A percentile compares a stretch with the other conserved stretches of the same genome.
Evolutionary conservation across 2,888 invertebrate genomes (phyloP).

Genomic region (Stenotaenia linearis): DNA sequence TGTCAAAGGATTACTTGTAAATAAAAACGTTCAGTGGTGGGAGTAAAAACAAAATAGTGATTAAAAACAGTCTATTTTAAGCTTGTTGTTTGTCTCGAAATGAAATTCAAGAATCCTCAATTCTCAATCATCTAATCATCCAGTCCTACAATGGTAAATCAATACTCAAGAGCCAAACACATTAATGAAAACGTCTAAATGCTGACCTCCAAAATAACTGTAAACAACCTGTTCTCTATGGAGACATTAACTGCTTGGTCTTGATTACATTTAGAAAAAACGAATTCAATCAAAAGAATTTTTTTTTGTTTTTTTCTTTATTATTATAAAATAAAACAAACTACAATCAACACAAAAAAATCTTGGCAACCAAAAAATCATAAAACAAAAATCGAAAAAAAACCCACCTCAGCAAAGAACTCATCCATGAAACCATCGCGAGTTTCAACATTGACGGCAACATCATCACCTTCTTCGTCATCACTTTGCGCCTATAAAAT

Average conservation of each 20-base stretch:
- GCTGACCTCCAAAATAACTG: not conserved
- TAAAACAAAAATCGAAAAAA: not conserved
- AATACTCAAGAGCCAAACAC: not conserved
- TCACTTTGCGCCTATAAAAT: constrained; percentile 87
- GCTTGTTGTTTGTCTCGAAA: not conserved
- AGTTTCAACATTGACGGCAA: constrained; percentile 85
- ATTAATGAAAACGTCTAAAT: not conserved
- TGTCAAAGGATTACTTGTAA: too few relatives aligned
- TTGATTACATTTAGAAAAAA: not conserved
- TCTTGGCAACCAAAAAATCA: not conserved
- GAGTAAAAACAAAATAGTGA: not conserved
- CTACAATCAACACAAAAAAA: not conserved
- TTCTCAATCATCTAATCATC: not conserved
- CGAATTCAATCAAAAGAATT: not conserved
- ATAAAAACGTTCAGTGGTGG: too few relatives aligned
- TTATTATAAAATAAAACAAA: not conserved
- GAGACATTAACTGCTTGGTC: not conserved
- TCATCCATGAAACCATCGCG: constrained; percentile 97
- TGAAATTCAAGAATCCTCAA: not conserved
- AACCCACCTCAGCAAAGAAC: constrained; percentile 90
- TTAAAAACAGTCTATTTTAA: not conserved
- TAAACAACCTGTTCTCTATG: not conserved
- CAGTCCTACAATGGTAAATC: not conserved
- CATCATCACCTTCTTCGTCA: constrained; percentile 92
- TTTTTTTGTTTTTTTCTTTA: too few relatives aligned